Evolutionary conservation across 2,113 vertebrate genomes (phyloP).

Genomic region (Axis porcinus): DNA sequence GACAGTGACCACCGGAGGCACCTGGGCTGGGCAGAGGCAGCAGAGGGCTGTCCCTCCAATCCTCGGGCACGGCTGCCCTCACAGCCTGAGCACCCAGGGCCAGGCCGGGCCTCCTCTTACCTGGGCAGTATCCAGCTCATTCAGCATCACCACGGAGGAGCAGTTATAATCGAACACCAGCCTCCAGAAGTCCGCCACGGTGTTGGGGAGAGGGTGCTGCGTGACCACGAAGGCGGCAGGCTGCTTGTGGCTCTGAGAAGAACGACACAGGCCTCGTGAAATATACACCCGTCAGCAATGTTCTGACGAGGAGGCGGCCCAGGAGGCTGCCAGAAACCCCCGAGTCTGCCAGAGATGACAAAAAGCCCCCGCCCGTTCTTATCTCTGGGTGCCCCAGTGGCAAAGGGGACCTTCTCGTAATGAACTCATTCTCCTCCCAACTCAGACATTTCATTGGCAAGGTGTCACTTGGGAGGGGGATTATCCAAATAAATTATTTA

Average conservation of each 20-base stretch:
- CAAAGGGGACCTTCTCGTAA: constrained; percentile 76
- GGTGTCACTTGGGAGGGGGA: constrained; percentile 79
- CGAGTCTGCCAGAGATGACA: constrained; percentile 77
- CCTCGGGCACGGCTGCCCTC: neutral
- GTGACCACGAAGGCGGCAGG: constrained; percentile 98
- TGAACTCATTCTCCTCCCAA: constrained; percentile 78
- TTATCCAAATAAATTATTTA: constrained; percentile 84
- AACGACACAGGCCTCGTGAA: constrained; percentile 68
- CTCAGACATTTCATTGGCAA: constrained; percentile 83
- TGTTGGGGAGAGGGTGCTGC: constrained; percentile 97
- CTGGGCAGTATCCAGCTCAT: constrained; percentile 96
- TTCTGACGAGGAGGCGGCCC: constrained; percentile 67
- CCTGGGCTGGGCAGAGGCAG: fast-evolving
- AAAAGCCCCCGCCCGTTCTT: constrained; percentile 71
- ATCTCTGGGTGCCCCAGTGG: constrained; percentile 49
- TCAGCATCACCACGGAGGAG: constrained; percentile 97
- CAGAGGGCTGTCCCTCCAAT: neutral
- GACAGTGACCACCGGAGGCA: neutral
- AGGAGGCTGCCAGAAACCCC: constrained; percentile 61
- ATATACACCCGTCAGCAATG: constrained; percentile 63
- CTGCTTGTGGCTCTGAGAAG: constrained; percentile 96
- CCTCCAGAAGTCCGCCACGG: constrained; percentile 97
- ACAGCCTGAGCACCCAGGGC: neutral
- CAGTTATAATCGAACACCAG: constrained; percentile 99
- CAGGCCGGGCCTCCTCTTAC: constrained; percentile 68